phyloP scores from a whole-genome alignment of 2,113 vertebrate species.

The Alosa alosa region DNA sequence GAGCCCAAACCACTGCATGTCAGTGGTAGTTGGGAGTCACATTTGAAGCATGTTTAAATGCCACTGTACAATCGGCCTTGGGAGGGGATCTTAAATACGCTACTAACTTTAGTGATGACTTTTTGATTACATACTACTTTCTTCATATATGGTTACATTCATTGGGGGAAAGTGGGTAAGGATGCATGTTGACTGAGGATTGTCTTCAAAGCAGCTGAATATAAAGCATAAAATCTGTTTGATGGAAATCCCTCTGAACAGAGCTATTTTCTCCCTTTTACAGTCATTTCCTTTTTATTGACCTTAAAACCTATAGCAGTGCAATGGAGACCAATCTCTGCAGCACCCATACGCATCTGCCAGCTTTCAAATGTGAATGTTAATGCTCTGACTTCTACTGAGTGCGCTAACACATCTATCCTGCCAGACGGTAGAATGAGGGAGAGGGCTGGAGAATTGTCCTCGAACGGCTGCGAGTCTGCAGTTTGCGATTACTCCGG shows the following conservation, averaged over 20 bases:
- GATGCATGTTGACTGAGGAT: background rate
- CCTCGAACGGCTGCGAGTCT: background rate
- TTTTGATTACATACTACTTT: background rate
- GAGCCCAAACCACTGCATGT: too few species aligned
- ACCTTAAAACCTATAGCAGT: background rate
- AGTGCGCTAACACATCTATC: background rate
- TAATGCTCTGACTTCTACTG: background rate
- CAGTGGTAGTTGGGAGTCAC: background rate
- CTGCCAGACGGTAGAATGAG: background rate
- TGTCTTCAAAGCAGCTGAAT: background rate
- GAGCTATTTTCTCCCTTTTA: background rate
- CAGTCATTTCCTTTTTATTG: background rate
- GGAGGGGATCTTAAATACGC: too few species aligned
- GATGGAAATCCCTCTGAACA: background rate
- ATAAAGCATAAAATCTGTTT: background rate
- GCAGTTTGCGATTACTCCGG: conserved; percentile 21
- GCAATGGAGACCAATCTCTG: background rate
- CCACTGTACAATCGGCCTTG: background rate
- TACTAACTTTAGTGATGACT: background rate
- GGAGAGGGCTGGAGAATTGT: background rate
- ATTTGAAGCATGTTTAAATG: background rate
- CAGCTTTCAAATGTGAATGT: background rate
- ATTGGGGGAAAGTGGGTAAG: background rate
- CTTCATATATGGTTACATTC: background rate
- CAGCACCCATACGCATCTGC: background rate